phyloP scores from a whole-genome alignment of 2,113 vertebrate species.

The Tylochromis polylepis region DNA sequence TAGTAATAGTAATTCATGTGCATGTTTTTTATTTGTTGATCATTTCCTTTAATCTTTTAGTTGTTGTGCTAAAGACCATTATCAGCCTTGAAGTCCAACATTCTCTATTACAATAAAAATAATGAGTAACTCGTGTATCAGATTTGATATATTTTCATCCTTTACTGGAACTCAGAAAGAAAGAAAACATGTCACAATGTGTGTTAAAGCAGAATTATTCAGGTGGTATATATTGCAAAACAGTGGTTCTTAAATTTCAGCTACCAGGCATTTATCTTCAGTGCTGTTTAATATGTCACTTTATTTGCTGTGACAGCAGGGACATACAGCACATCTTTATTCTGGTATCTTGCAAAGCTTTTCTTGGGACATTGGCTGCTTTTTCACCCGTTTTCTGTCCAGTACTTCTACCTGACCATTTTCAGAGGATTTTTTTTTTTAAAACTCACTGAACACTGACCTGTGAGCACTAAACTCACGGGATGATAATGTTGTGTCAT shows the following conservation, averaged over 20 bases:
- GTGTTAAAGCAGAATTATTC: slow-evolving; percentile 70
- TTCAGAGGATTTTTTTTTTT: neutral
- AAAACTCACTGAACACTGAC: neutral
- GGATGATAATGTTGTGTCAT: neutral
- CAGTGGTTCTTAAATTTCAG: slow-evolving; percentile 13
- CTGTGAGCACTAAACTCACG: neutral
- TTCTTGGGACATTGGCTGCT: neutral
- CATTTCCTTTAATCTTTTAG: neutral
- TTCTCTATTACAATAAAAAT: slow-evolving; percentile 58
- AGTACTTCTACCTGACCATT: neutral
- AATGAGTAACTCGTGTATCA: slow-evolving; percentile 8
- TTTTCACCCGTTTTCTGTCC: neutral
- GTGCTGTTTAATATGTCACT: slow-evolving; percentile 19
- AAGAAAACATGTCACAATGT: slow-evolving; percentile 40
- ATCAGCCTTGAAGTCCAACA: neutral
- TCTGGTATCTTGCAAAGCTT: neutral
- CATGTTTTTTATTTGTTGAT: neutral
- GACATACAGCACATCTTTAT: neutral
- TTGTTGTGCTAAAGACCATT: neutral
- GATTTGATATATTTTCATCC: slow-evolving; percentile 53
- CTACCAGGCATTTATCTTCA: slow-evolving; percentile 43
- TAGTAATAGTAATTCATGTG: neutral
- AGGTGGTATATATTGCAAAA: slow-evolving; percentile 54
- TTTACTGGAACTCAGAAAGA: neutral
- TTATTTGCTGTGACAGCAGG: neutral